Percentiles rank a stretch among this genome's conserved stretches.
These are phyloP conservation scores for Parnassius apollo DNA, from an alignment of 2,888 invertebrate species.

Conservation along the genomic window DNA sequence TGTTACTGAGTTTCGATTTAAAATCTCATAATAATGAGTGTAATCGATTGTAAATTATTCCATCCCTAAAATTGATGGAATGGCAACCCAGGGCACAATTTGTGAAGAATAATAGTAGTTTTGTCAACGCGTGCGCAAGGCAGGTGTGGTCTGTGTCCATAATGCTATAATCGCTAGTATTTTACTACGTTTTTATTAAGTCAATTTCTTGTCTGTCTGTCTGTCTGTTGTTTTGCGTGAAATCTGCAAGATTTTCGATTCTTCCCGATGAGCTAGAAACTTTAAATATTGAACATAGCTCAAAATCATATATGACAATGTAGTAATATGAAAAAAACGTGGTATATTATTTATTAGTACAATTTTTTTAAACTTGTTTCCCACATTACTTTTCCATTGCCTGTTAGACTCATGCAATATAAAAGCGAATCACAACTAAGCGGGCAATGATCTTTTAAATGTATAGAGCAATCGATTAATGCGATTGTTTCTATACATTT, in stretches of 20 bases:
- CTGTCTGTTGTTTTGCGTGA: no score
- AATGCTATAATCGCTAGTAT: background rate
- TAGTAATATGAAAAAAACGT: no score
- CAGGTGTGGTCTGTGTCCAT: constrained; percentile 27
- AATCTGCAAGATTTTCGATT: no score
- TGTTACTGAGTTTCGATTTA: background rate
- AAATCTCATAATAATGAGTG: constrained; percentile 29
- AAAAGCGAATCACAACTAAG: background rate
- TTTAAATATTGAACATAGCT: no score
- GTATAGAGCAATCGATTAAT: background rate
- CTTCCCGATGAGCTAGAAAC: no score
- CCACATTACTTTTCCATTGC: background rate
- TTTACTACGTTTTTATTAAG: no score
- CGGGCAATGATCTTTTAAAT: background rate
- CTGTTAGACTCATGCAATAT: background rate
- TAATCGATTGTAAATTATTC: constrained; percentile 38
- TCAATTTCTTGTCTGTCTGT: no score
- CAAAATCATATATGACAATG: no score
- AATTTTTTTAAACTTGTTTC: background rate
- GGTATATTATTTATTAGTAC: background rate
- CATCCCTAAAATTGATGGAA: constrained; percentile 30
- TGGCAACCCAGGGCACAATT: constrained; percentile 37
- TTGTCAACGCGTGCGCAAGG: constrained; percentile 43
- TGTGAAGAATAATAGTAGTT: constrained; percentile 49
- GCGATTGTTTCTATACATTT: background rate